Conservation (phyloP, 2,797 vertebrate genomes). For the Sebastes ruberrimus region DNA sequence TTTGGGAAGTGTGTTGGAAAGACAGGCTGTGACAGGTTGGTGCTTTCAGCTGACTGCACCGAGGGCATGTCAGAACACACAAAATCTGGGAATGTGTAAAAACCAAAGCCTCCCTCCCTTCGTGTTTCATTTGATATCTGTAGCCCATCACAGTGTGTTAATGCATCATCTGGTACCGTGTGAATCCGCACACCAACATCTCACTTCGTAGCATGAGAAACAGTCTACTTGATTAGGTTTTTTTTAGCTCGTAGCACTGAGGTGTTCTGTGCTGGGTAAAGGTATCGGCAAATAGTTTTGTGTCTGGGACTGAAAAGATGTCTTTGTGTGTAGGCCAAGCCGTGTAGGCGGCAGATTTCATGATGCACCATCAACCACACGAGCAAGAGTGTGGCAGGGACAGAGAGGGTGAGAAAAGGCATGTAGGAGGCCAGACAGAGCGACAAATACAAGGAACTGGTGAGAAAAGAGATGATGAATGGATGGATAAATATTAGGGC, state of each 20-base stretch:
- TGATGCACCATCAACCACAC: conserved; percentile 59
- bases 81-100: background rate
- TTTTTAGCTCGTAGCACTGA: conserved; percentile 38
- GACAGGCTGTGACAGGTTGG: conserved; percentile 22
- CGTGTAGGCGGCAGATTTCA: conserved; percentile 53
- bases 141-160: background rate
- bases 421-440: conserved; percentile 27
- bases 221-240: conserved; percentile 19
- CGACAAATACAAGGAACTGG: background rate
- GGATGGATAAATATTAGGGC: background rate
- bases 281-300: conserved; percentile 58
- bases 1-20: conserved; percentile 30
- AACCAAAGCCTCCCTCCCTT: background rate
- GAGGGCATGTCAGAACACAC: conserved; percentile 18
- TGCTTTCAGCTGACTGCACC: conserved; percentile 15
- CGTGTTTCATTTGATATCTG: conserved; percentile 19
- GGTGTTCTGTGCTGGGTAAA: conserved; percentile 39
- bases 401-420: conserved; percentile 34
- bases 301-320: conserved; percentile 53
- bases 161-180: conserved; percentile 11
- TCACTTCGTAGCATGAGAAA: conserved; percentile 43
- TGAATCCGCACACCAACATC: conserved; percentile 7
- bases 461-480: conserved; percentile 41
- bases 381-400: conserved; percentile 10
- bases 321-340: conserved; percentile 66